Evolutionary conservation across 2,113 vertebrate genomes (phyloP).

Genomic region (Etia nguti): DNA sequence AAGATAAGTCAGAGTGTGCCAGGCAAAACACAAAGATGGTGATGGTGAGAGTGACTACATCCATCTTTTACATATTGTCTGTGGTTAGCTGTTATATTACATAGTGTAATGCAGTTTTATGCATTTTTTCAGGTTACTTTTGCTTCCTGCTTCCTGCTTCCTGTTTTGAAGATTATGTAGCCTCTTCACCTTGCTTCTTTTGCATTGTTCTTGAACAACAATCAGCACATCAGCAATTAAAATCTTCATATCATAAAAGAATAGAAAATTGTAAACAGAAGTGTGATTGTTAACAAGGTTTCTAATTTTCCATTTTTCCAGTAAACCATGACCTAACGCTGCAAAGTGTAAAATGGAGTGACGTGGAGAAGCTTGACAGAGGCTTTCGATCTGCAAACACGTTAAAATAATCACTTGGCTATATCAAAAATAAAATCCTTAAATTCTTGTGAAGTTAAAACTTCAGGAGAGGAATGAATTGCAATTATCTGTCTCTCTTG

Average conservation of each 20-base stretch:
- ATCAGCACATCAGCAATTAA: background rate
- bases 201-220: background rate
- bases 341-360: background rate
- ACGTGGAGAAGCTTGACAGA: background rate
- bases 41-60: background rate
- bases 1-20: background rate
- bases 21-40: background rate
- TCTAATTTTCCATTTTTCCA: background rate
- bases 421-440: background rate
- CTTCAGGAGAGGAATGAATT: background rate
- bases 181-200: background rate
- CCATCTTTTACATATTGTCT: background rate
- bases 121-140: fast-evolving
- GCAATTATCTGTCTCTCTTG: background rate
- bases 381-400: background rate
- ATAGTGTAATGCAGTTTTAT: background rate
- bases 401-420: background rate
- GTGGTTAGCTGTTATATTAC: background rate
- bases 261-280: background rate
- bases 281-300: background rate
- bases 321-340: background rate
- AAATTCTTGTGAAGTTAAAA: background rate
- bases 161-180: background rate
- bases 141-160: background rate
- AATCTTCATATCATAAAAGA: background rate